phyloP scores from a whole-genome alignment of 2,888 invertebrate genomes.

The Parnassius orleans region DNA sequence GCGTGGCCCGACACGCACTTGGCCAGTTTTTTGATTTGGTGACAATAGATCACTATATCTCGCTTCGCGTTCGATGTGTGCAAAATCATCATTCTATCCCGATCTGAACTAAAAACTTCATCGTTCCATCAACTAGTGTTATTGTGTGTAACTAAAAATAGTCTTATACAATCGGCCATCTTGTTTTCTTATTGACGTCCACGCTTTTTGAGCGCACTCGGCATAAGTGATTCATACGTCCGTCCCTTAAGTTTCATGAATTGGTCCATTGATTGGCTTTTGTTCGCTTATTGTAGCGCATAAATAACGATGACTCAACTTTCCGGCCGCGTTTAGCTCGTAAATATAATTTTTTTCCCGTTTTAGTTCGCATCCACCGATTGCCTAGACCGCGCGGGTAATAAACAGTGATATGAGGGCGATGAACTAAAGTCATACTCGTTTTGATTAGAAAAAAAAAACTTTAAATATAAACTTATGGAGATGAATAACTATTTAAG shows the following conservation, averaged over 20 bases:
- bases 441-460: too few species aligned
- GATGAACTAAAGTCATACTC: background rate
- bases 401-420: background rate
- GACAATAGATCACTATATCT: too few species aligned
- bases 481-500: too few species aligned
- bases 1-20: too few species aligned
- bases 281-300: slow-evolving; percentile 41
- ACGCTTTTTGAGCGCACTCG: slow-evolving; percentile 15
- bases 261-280: slow-evolving; percentile 52
- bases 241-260: slow-evolving; percentile 43
- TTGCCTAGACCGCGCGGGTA: background rate
- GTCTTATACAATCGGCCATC: slow-evolving; percentile 5
- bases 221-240: slow-evolving; percentile 52
- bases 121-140: too few species aligned
- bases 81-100: too few species aligned
- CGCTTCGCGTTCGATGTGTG: too few species aligned
- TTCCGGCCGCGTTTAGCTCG: slow-evolving; percentile 44
- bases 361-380: slow-evolving; percentile 32
- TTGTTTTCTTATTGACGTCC: slow-evolving; percentile 14
- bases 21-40: too few species aligned
- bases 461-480: too few species aligned
- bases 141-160: too few species aligned
- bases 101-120: too few species aligned
- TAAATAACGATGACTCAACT: slow-evolving; percentile 51
- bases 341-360: slow-evolving; percentile 27